phyloP scores from a whole-genome alignment of 2,797 vertebrate genomes.

The Sebastes cheni region DNA sequence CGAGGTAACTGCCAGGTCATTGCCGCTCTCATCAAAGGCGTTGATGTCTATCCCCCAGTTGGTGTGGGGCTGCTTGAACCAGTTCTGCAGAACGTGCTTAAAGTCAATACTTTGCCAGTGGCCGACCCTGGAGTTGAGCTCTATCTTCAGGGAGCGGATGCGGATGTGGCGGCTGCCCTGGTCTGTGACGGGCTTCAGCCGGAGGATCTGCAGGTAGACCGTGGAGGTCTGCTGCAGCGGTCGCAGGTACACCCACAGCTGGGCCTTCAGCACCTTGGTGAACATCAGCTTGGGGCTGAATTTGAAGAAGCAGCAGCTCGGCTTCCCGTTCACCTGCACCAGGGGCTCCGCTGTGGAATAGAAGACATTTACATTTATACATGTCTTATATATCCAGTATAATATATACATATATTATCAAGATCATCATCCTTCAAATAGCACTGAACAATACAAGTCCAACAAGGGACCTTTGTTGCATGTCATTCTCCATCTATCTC shows the following conservation, averaged over 20 bases:
- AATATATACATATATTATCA: not conserved
- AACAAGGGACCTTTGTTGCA: not conserved
- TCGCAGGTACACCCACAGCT: conserved; percentile 98
- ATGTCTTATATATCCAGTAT: not conserved
- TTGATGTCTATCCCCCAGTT: conserved; percentile 99
- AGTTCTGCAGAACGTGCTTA: conserved; percentile 98
- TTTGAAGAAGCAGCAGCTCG: conserved; percentile 98
- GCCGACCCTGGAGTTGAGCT: conserved; percentile 92
- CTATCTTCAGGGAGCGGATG: conserved; percentile 97
- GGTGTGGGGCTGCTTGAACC: conserved; percentile 99
- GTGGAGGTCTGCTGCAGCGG: conserved; percentile 96
- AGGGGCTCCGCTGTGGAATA: conserved; percentile 89
- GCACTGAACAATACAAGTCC: not conserved
- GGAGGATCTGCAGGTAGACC: conserved; percentile 97
- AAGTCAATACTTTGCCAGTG: conserved; percentile 99
- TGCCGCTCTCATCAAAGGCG: conserved; percentile 96
- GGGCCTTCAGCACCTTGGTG: conserved; percentile 98
- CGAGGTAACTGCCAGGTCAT: conserved; percentile 96
- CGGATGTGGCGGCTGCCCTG: conserved; percentile 96
- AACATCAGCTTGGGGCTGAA: conserved; percentile 99
- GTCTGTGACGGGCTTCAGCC: conserved; percentile 94
- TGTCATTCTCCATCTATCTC: not conserved
- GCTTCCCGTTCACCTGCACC: conserved; percentile 96
- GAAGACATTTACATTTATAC: conserved; percentile 21
- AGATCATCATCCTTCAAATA: not conserved